Evolutionary conservation across 1,140 invertebrate genomes (phyloP).

Genomic region (Medauroidea extradentata): DNA sequence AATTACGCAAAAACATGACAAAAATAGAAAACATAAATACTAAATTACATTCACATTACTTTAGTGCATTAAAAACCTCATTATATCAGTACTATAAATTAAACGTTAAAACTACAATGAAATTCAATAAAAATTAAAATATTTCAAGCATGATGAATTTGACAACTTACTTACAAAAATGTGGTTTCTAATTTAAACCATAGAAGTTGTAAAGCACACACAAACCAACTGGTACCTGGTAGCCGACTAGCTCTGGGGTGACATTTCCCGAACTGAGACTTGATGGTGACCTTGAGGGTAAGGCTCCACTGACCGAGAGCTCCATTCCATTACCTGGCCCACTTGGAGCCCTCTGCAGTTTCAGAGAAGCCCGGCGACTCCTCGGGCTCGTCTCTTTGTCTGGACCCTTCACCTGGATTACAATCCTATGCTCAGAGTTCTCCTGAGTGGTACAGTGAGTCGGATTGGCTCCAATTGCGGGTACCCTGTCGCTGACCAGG

Average conservation of each 20-base stretch:
- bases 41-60: too few relatives aligned
- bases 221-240: constrained; percentile 36
- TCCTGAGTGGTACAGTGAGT: constrained; percentile 18
- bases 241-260: constrained; percentile 39
- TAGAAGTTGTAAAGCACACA: not conserved
- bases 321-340: constrained; percentile 13
- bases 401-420: constrained; percentile 76
- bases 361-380: too few relatives aligned
- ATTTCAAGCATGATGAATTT: too few relatives aligned
- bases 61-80: too few relatives aligned
- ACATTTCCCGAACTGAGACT: constrained; percentile 35
- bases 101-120: too few relatives aligned
- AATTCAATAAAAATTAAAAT: too few relatives aligned
- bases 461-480: not conserved
- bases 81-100: too few relatives aligned
- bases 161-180: too few relatives aligned
- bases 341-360: constrained; percentile 20
- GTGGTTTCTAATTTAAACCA: too few relatives aligned
- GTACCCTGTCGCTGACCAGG: constrained; percentile 35
- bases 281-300: constrained; percentile 16
- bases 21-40: too few relatives aligned
- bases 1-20: too few relatives aligned
- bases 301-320: not conserved
- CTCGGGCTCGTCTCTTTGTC: constrained; percentile 54
- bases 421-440: constrained; percentile 59